Evolutionary conservation across 2,888 invertebrate genomes (phyloP).

Genomic region (Drosophila dives): DNA sequence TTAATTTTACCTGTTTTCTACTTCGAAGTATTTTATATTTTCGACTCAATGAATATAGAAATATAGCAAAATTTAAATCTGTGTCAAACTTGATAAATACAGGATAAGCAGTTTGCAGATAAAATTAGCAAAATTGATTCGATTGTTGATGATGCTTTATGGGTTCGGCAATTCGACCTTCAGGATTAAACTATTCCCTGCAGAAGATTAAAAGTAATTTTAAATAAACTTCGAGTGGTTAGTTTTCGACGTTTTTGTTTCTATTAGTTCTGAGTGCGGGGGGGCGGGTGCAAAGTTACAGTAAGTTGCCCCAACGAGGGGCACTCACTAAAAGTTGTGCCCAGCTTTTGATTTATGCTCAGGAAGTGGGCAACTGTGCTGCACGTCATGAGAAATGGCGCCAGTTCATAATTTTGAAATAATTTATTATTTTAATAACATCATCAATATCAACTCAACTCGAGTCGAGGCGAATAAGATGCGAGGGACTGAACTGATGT

Average conservation of each 20-base stretch:
- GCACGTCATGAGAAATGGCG: constrained; percentile 74
- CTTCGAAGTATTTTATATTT: too few species aligned
- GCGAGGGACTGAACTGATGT: constrained; percentile 28
- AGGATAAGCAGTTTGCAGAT: background rate
- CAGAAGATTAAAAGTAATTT: constrained; percentile 24
- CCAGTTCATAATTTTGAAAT: constrained; percentile 80
- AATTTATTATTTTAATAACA: constrained; percentile 81
- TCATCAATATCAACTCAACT: constrained; percentile 78
- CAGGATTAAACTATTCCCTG: background rate
- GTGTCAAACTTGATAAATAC: background rate
- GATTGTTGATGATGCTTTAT: background rate
- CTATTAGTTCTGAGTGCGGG: constrained; percentile 7
- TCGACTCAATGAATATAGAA: too few species aligned
- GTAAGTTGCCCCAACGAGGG: constrained; percentile 29
- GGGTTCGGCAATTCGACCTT: background rate
- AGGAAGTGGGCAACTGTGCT: constrained; percentile 35
- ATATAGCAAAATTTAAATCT: background rate
- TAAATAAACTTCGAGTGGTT: constrained; percentile 53
- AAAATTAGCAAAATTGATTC: background rate
- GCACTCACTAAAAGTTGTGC: constrained; percentile 39
- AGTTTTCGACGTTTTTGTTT: constrained; percentile 45
- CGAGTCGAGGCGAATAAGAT: constrained; percentile 13
- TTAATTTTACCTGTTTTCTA: too few species aligned
- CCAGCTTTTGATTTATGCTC: constrained; percentile 64
- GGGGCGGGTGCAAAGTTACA: constrained; percentile 16